Base-by-base conservation (phyloP, 2,888 invertebrate species). In the Monopis laevigella region DNA sequence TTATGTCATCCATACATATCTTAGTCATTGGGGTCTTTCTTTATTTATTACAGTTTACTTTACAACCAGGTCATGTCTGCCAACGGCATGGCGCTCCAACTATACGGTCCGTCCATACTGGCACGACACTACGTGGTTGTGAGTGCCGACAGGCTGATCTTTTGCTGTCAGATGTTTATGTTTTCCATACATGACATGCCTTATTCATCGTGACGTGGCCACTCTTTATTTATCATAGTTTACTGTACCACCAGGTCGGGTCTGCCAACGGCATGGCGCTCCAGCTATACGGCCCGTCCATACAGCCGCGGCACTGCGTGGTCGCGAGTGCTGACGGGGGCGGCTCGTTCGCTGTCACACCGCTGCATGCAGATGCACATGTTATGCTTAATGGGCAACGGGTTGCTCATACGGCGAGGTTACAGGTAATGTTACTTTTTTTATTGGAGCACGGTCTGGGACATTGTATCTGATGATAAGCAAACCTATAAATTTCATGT, bases 51-150 rank as follows among this genome's bases (percentile, higher is more conserved):
- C n/a, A n/a, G n/a, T n/a, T 24, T 24, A 24, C 24, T 24, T 10
- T 24, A 5, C 10, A 24, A 5, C 8, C 57, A 88, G 88, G 86
- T 88, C 44, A 89, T 89, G 2, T 89, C 82, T 61, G 94, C 84
- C 83, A 98, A 85, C 78, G 93, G 87, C 57, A 89, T 84, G 52
- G 86, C 84, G 46, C 77, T 93, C 40, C 92, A 91, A 61, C 82
- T 93, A 45, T 91, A 90, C 62, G 96, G 96, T 10, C 92, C 95
- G 14, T 93, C 94, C 54, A 93, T 98, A 51, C 93, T 93, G 80
- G 89, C 97, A 7, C 86, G 96, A 41, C 98, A 98, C 72, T 98
- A 98, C 75, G 93, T 97, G 55, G 90, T 98, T 52, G 93, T 96
- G 41, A 88, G 93, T 43, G 92, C 93, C 49, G 93, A 94, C n/a